Evolutionary conservation across 2,888 invertebrate species (phyloP).

Genomic region (Sphinx pinastri): DNA sequence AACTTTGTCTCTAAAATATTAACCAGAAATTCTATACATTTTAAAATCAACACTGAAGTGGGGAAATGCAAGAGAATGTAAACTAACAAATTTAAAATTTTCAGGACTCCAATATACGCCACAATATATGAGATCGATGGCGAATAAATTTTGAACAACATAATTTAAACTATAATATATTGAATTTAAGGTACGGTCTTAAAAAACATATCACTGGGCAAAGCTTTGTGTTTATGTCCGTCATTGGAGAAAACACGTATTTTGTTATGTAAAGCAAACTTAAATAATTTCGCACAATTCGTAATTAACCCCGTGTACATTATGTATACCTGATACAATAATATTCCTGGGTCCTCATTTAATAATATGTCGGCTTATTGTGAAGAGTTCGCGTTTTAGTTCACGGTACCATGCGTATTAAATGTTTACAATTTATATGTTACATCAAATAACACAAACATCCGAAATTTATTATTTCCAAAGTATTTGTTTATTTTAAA

Average conservation of each 20-base stretch:
- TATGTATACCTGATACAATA: not conserved
- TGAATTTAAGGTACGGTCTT: slow-evolving; percentile 33
- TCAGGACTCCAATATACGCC: slow-evolving; percentile 66
- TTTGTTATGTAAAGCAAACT: not conserved
- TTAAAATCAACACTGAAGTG: not conserved
- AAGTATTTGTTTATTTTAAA: not conserved
- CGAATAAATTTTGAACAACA: slow-evolving; percentile 49
- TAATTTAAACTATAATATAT: slow-evolving; percentile 40
- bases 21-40: no score
- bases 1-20: no score
- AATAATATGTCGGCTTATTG: not conserved
- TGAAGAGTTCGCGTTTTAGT: slow-evolving; percentile 4
- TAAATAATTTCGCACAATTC: not conserved
- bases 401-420: not conserved
- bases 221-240: slow-evolving; percentile 49
- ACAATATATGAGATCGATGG: slow-evolving; percentile 70
- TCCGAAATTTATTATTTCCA: not conserved
- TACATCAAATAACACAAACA: not conserved
- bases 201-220: slow-evolving; percentile 45
- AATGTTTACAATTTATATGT: not conserved
- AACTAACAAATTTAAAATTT: slow-evolving; percentile 48
- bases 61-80: not conserved
- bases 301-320: slow-evolving; percentile 15
- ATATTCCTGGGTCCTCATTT: not conserved
- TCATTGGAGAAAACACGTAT: slow-evolving; percentile 29